phyloP scores from a whole-genome alignment of 2,113 vertebrate species.

The Micromys minutus region DNA sequence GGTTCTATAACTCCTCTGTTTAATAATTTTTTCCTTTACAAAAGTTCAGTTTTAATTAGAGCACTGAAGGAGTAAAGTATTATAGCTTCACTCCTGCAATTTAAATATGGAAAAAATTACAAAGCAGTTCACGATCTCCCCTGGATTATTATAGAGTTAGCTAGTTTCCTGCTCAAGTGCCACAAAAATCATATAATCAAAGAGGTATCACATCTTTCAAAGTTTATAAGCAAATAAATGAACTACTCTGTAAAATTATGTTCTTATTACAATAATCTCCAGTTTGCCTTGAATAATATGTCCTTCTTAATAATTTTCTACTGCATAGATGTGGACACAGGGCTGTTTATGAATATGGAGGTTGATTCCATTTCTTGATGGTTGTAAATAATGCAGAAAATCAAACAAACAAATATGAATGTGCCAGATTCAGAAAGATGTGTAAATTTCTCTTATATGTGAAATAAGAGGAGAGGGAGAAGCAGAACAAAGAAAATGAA shows the following conservation, averaged over 20 bases:
- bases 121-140: not conserved
- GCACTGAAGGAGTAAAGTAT: constrained; percentile 9
- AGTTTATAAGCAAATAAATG: not conserved
- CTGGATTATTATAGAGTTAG: not conserved
- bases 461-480: not conserved
- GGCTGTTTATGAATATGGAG: not conserved
- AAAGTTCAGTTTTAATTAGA: constrained; percentile 49
- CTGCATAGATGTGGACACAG: not conserved
- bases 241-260: not conserved
- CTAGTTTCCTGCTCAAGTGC: not conserved
- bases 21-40: constrained; percentile 50
- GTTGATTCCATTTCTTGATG: not conserved
- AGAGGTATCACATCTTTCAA: not conserved
- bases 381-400: not conserved
- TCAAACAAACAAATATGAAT: not conserved
- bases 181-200: not conserved
- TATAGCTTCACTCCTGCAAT: constrained; percentile 46
- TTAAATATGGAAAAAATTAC: constrained; percentile 46
- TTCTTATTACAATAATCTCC: not conserved
- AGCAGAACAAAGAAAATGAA: not conserved
- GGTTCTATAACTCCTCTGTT: constrained; percentile 55
- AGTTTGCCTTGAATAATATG: not conserved
- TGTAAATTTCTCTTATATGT: not conserved
- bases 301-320: not conserved
- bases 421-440: not conserved